Evolutionary conservation across 35 echinoderm and acorn worm species (phyloP).

Genomic region (Chiridota heheva): DNA sequence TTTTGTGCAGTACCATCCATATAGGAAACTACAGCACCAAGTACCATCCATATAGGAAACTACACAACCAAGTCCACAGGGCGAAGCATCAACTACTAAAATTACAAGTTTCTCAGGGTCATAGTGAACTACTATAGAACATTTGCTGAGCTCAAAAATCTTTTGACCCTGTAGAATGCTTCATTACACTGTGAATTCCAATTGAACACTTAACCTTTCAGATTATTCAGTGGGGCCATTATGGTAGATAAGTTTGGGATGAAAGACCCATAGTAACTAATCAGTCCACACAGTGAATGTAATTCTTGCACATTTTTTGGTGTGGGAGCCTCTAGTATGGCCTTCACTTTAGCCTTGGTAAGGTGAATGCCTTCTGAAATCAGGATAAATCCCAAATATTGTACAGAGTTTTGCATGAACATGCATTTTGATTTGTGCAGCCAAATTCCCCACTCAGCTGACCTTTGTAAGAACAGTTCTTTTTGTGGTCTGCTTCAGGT

Average conservation of each 20-base stretch:
- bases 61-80: conserved; percentile 40
- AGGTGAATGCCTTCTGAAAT: conserved; percentile 23
- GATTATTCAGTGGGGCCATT: conserved; percentile 47
- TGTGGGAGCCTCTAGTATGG: conserved; percentile 31
- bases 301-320: conserved; percentile 35
- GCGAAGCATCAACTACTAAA: conserved; percentile 37
- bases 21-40: conserved; percentile 43
- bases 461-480: neutral
- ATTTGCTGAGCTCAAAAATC: neutral
- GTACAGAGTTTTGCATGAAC: conserved; percentile 4
- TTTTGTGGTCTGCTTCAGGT: neutral
- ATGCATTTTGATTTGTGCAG: conserved; percentile 35
- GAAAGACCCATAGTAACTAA: neutral
- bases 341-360: conserved; percentile 20
- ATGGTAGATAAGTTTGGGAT: neutral
- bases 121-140: conserved; percentile 42
- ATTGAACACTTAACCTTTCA: neutral
- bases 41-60: conserved; percentile 1
- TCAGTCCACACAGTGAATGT: conserved; percentile 25
- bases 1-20: neutral
- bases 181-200: conserved; percentile 25
- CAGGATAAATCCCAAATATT: conserved; percentile 26
- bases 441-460: conserved; percentile 23
- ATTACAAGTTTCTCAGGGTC: conserved; percentile 19
- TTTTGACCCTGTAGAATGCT: conserved; percentile 17